Conservation (phyloP, 2,888 invertebrate species). For the Sinelater perroti region DNA sequence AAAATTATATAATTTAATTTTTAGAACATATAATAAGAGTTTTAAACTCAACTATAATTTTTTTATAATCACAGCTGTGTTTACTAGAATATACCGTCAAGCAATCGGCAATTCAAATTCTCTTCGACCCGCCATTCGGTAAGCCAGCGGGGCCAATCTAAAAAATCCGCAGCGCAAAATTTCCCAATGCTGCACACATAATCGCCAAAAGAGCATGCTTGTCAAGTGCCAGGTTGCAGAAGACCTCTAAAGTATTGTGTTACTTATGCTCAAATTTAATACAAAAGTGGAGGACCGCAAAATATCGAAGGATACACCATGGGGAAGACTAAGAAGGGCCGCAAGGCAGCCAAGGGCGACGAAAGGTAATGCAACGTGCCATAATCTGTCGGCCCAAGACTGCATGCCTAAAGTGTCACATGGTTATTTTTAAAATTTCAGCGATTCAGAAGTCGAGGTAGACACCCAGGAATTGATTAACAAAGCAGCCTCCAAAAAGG, state of each 20-base stretch:
- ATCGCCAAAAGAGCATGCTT: slow-evolving; percentile 30
- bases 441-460: slow-evolving; percentile 68
- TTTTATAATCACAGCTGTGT: too few species aligned
- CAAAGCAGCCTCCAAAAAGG: slow-evolving; percentile 52
- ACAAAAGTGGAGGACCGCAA: slow-evolving; percentile 44
- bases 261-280: slow-evolving; percentile 54
- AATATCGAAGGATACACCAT: slow-evolving; percentile 58
- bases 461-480: slow-evolving; percentile 51
- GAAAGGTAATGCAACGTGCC: slow-evolving; percentile 70
- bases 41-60: too few species aligned
- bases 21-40: too few species aligned
- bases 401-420: slow-evolving; percentile 27
- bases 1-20: too few species aligned
- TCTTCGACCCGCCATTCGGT: too few species aligned
- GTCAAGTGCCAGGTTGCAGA: slow-evolving; percentile 32
- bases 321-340: slow-evolving; percentile 86
- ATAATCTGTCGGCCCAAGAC: slow-evolving; percentile 41
- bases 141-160: too few species aligned
- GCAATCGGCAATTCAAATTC: too few species aligned
- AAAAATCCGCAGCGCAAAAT: background rate
- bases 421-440: slow-evolving; percentile 56
- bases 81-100: too few species aligned
- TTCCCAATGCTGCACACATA: too few species aligned
- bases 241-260: slow-evolving; percentile 31
- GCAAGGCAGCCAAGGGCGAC: slow-evolving; percentile 77